Evolutionary conservation across 2,888 invertebrate genomes (phyloP).

Genomic region (Melinaea menophilus): DNA sequence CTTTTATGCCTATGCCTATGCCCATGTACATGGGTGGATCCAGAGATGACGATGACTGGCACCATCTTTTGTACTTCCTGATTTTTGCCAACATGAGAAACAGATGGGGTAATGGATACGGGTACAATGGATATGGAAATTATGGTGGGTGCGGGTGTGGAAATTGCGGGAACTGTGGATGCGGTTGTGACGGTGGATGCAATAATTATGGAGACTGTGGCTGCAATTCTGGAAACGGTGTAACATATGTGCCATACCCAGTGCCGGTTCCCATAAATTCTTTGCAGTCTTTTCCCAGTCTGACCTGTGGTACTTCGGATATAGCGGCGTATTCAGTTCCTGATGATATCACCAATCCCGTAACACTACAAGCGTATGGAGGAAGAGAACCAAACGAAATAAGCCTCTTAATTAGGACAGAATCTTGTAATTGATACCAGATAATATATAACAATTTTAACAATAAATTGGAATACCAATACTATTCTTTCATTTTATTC

Average conservation of each 20-base stretch:
- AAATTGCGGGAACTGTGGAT: constrained; percentile 25
- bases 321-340: background rate
- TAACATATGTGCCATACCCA: constrained; percentile 33
- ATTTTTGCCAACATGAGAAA: constrained; percentile 48
- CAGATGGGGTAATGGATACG: constrained; percentile 27
- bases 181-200: constrained; percentile 9
- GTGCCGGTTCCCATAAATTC: constrained; percentile 30
- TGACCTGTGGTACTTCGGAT: background rate
- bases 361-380: constrained; percentile 14
- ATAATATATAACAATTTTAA: background rate
- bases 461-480: background rate
- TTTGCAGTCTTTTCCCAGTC: constrained; percentile 8
- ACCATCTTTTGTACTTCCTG: constrained; percentile 47
- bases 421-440: constrained; percentile 12
- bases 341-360: constrained; percentile 14
- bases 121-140: constrained; percentile 18
- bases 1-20: constrained; percentile 34
- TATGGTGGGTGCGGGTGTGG: constrained; percentile 23
- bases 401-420: constrained; percentile 30
- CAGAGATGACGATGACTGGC: constrained; percentile 39
- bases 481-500: too few species aligned
- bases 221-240: constrained; percentile 14
- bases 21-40: constrained; percentile 41
- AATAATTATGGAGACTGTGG: constrained; percentile 8
- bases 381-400: constrained; percentile 28